These are phyloP conservation scores for Spermophilus dauricus DNA, from an alignment of 2,113 vertebrate genomes.

Conservation along the genomic window DNA sequence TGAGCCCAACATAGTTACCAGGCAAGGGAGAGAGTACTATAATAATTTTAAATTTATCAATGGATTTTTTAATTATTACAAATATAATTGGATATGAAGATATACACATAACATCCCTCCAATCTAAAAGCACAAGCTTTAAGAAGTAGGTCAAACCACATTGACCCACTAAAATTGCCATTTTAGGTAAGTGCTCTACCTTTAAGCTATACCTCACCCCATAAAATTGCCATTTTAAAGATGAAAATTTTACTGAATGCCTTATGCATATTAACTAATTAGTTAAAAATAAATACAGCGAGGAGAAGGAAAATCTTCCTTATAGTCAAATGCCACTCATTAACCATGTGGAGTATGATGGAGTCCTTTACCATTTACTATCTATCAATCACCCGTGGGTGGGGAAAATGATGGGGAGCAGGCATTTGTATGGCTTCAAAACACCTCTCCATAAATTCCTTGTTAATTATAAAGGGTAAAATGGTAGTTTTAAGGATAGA, in stretches of 20 bases:
- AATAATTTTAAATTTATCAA: not conserved
- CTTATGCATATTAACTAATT: not conserved
- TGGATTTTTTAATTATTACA: not conserved
- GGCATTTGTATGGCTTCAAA: not conserved
- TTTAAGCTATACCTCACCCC: no score
- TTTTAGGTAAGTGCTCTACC: not conserved
- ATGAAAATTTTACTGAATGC: not conserved
- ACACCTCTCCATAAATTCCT: not conserved
- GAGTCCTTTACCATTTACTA: no score
- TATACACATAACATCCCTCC: no score
- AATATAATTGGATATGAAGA: constrained; percentile 30
- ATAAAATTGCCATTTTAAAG: constrained; percentile 15
- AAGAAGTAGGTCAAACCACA: not conserved
- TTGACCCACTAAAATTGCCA: not conserved
- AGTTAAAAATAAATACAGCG: not conserved
- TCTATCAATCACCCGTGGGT: not conserved
- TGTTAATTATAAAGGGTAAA: not conserved
- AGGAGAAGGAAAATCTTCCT: not conserved
- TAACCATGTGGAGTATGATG: not conserved
- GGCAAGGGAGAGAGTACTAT: not conserved
- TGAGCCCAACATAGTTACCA: not conserved
- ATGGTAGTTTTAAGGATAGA: not conserved
- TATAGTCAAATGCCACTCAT: not conserved
- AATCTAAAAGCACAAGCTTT: not conserved
- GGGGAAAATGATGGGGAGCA: not conserved